These are phyloP conservation scores for Mormoops blainvillei DNA, from an alignment of 2,113 vertebrate species.

Conservation along the genomic window DNA sequence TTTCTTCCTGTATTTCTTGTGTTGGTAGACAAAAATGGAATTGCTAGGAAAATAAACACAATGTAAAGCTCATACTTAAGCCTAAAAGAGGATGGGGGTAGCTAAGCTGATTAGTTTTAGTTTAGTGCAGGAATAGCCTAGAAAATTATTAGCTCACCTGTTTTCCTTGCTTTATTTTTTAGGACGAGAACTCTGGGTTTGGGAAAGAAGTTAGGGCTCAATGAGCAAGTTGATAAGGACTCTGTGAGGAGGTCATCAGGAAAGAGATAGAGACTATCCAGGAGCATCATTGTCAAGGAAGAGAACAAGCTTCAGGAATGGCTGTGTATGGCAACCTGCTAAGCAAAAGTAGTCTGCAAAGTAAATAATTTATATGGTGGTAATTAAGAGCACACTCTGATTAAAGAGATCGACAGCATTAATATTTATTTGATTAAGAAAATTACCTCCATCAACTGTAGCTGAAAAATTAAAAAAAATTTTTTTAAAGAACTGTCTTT, in stretches of 20 bases:
- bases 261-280: background rate
- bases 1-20: background rate
- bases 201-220: background rate
- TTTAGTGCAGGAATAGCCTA: background rate
- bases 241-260: background rate
- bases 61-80: background rate
- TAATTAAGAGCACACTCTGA: background rate
- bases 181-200: background rate
- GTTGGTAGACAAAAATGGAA: slow-evolving; percentile 3
- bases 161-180: background rate
- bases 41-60: background rate
- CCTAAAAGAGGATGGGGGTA: background rate
- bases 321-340: background rate
- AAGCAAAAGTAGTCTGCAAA: background rate
- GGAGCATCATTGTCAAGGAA: background rate
- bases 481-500: background rate
- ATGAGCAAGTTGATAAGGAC: background rate
- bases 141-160: background rate
- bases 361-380: background rate
- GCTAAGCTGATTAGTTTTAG: background rate
- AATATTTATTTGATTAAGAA: background rate
- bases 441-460: background rate
- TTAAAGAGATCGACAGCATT: background rate
- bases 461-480: background rate
- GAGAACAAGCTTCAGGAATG: background rate